Base-by-base conservation (phyloP, 2,888 invertebrate genomes). In the Pseudoips prasinana region DNA sequence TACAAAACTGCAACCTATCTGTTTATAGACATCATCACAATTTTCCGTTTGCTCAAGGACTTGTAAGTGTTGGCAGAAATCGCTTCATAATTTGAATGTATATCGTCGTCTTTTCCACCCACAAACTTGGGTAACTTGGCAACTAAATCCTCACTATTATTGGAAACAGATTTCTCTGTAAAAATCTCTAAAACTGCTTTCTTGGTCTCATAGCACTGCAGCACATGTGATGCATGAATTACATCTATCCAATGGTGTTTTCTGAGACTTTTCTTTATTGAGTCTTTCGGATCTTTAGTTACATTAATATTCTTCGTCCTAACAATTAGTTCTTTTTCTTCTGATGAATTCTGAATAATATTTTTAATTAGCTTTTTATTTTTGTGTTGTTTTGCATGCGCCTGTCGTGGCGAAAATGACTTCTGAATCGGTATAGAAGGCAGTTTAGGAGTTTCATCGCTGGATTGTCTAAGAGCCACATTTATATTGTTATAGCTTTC, bases 111-210 rank as follows among this genome's bases (percentile, higher is more conserved):
- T 24, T 51, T 69, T 1, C 65, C 60, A 3, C 59, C 58, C n/a
- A 71, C 52, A 32, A 78, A 82, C 50, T 79, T 83, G 0, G 86
- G 86, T 7, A 86, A 46, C 29, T 72, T 81, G 0, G 80, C 75
- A 1, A 84, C 71, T 0, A 74, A 46, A 37, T 53, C 62, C n/a
- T 66, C 67, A 0, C 65, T 63, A n/a, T 57, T 52, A 0, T 57
- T 46, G 0, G 65, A 60, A 0, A 55, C 7, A 2, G 59, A 65
- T 38, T 62, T 74, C 31, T 81, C 72, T 0, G 82, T 67, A 29
- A 84, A 86, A 25, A 87, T 78, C 25, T 83, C 73, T 18, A 87
- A 57, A 22, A 86, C 86, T 0, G 85, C 86, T 38, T 73, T 85
- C 25, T 87, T 87, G 0, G 73, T 72, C 50, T 76, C 82, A 11